These are phyloP conservation scores for Hirundichthys speculiger DNA, from an alignment of 2,113 vertebrate species.

Conservation along the genomic window DNA sequence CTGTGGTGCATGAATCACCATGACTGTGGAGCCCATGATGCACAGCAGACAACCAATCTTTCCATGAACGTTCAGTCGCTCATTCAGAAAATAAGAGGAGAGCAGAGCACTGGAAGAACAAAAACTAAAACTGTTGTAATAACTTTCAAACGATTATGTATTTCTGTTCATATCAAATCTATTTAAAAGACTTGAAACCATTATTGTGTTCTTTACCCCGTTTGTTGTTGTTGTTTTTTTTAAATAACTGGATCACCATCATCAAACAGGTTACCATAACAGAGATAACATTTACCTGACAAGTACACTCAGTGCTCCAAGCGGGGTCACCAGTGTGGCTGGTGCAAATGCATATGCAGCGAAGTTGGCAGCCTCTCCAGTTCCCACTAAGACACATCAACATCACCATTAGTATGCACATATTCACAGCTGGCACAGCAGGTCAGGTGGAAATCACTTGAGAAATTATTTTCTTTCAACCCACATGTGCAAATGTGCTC, in stretches of 20 bases:
- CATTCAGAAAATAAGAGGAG: constrained; percentile 86
- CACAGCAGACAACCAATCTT: constrained; percentile 86
- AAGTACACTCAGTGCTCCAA: constrained; percentile 87
- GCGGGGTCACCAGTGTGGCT: constrained; percentile 86
- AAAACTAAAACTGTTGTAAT: not conserved
- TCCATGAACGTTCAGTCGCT: constrained; percentile 84
- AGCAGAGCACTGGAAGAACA: constrained; percentile 81
- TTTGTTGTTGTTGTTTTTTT: no score
- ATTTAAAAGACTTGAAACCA: no score
- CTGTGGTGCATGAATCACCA: constrained; percentile 87
- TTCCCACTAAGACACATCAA: constrained; percentile 80
- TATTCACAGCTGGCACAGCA: not conserved
- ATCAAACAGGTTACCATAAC: no score
- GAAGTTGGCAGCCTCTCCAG: constrained; percentile 87
- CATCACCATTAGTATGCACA: constrained; percentile 9
- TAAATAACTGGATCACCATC: no score
- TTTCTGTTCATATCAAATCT: no score
- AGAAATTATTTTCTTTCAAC: constrained; percentile 4
- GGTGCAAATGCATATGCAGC: constrained; percentile 88
- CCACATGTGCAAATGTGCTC: constrained; percentile 50
- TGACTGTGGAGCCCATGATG: constrained; percentile 85
- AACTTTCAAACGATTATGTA: no score
- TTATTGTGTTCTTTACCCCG: no score
- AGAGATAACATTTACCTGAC: constrained; percentile 77
- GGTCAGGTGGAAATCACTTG: not conserved